Base-by-base conservation (phyloP, 2,888 invertebrate species). In the Mesorhabditis belari region DNA sequence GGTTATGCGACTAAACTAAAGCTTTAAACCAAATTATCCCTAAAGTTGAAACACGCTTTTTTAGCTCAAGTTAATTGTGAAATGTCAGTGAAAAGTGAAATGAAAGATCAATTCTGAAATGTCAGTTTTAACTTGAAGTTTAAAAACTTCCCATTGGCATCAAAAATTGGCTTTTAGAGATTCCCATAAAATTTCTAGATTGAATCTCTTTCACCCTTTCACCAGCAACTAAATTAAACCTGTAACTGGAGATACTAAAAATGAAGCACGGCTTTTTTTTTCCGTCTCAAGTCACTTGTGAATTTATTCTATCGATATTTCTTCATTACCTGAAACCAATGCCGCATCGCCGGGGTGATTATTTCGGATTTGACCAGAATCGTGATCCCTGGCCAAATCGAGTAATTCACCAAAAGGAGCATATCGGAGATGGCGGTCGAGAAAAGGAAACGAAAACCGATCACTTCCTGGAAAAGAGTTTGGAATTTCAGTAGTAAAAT, bases 371-470 rank as follows among this genome's bases (percentile, higher is more conserved):
- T 77, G 53, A 66, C 50, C 2, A 77, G 63, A 28, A 77, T 77
- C 24, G 75, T 74, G 21, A 77, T 35, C 6, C 73, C 77, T 2
- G 77, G 77, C 77, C 77, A 77, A 3, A 76, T 60, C 2, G 71
- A 69, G 52, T 77, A 78, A 62, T 77, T 77, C 60, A 78, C 49
- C n/a, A 77, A 62, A 5, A 77, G 65, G 5, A 77, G 58, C 17
- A 77, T 64, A 60, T 78, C 77, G 12, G 76, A 67, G 25, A 70
- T 55, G 9, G 75, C 67, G 3, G 75, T 71, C 5, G 73, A 74
- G 58, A 77, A 74, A 26, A 77, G 66, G 58, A 76, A 77, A 4
- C 77, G 75, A 59, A 79, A 77, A 5, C 77, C 77, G 51, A 78
- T 71, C 49, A 78, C 70, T 61, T 77, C 78, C 71, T 74, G 65